phyloP scores from a whole-genome alignment of 92 coral and sea anemone genomes.

The Umimayanthus chanpuru region DNA sequence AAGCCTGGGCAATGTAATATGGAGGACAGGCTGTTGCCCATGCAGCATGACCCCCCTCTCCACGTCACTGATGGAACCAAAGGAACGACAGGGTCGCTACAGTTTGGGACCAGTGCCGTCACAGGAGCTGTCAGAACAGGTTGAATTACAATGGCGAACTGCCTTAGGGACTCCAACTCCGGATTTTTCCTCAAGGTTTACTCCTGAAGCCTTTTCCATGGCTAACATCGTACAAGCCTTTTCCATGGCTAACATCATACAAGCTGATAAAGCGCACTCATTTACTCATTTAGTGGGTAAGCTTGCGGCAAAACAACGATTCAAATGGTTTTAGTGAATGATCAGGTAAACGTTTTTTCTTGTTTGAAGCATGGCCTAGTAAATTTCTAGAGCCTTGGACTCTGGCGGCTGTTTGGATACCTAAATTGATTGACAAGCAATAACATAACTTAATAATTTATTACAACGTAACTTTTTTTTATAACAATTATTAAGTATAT shows the following conservation, averaged over 20 bases:
- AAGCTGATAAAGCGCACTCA: background rate
- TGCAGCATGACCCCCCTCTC: no score
- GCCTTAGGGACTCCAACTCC: no score
- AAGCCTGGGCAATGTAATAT: no score
- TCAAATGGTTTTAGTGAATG: background rate
- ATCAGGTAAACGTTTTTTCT: slow-evolving; percentile 3
- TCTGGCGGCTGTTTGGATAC: background rate
- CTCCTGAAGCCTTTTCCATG: no score
- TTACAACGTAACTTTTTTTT: background rate
- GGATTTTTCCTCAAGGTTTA: no score
- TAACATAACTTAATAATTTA: background rate
- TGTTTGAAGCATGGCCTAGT: background rate
- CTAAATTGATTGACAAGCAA: slow-evolving; percentile 15
- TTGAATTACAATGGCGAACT: no score
- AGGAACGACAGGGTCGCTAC: no score
- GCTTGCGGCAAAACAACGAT: background rate
- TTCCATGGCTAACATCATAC: slow-evolving; percentile 1
- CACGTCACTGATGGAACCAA: no score
- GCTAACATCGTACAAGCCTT: no score
- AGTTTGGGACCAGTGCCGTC: no score
- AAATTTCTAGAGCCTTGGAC: slow-evolving; percentile 6
- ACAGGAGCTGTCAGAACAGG: no score
- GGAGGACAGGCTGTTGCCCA: no score
- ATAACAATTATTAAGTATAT: background rate
- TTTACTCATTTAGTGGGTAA: slow-evolving; percentile 23